phyloP scores from a whole-genome alignment of 2,888 invertebrate genomes.

The Xestia ashworthii region DNA sequence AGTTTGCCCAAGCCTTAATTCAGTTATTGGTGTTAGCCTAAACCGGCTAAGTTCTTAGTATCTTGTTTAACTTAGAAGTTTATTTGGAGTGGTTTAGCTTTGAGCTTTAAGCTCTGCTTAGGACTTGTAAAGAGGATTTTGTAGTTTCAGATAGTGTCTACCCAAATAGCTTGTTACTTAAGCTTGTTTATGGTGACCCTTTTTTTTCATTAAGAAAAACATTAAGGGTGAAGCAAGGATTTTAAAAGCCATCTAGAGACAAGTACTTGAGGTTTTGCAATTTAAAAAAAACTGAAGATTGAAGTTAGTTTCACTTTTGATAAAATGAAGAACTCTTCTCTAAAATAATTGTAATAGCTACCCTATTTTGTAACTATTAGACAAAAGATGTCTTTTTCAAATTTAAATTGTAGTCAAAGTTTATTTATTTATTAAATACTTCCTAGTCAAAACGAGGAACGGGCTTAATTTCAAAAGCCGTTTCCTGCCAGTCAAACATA shows the following conservation, averaged over 20 bases:
- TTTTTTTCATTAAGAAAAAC: neutral
- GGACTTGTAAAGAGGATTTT: constrained; percentile 23
- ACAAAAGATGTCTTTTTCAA: neutral
- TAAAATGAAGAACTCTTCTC: neutral
- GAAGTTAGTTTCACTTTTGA: neutral
- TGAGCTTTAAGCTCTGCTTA: constrained; percentile 14
- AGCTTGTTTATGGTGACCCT: neutral
- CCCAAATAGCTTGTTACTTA: constrained; percentile 4
- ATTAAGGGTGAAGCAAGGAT: neutral
- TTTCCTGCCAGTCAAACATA: neutral
- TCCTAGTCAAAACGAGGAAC: neutral
- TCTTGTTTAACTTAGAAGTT: constrained; percentile 23
- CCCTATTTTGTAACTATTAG: neutral
- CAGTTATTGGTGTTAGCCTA: constrained; percentile 28
- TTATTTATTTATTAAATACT: neutral
- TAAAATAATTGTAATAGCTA: neutral
- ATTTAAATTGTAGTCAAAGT: neutral
- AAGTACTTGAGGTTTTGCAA: neutral
- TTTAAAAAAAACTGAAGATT: neutral
- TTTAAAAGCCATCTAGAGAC: neutral
- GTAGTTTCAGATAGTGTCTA: constrained; percentile 16
- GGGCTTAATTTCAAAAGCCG: neutral
- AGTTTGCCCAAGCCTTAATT: constrained; percentile 15
- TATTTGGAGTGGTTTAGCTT: constrained; percentile 16
- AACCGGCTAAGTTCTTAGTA: neutral